Base-by-base conservation (phyloP, 2,888 invertebrate species). In the Tryphoninae sp. region DNA sequence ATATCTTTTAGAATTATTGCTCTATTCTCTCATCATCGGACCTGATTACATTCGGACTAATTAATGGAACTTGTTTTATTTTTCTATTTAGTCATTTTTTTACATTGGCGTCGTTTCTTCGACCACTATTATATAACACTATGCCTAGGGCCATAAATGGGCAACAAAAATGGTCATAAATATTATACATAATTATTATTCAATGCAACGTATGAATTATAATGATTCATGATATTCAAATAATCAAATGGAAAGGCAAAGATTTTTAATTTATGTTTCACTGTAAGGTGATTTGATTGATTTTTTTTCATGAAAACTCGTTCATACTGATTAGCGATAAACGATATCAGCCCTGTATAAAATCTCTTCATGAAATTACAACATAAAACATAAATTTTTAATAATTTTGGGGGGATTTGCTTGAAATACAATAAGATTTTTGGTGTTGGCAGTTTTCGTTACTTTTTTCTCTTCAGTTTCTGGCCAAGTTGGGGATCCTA, bases 1-100 rank as follows among this genome's bases (percentile, higher is more conserved):
- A 75, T 23, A 71, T 80, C 65, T 53, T 33, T 26, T 59, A 9
- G 16, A 11, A 49, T 33, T 9, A 13, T 62, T 13, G 23, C 40
- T 42, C 64, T 45, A 42, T 62, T 62, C 33, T 59, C 59, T 53
- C 26, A 23, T 9, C 19, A 2, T n/a, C 22, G 33, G 72, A 40
- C 0, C 40, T 3, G n/a, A 26, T 51, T 51, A 11, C 11, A 22
- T 23, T 8, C 19, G 2, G 19, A 33, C n/a, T 59, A 16, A 11
- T 16, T 1, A 9, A 23, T 49, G 11, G 11, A 11, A 55, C 9
- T 13, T 55, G 2, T 2, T 13, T 26, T 59, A 19, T 59, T 59
- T 49, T 59, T 59, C 26, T 40, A 22, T 42, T 64, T 55, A 53
- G 51, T 62, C 6, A 16, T 64, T 9, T 73, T 9, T 62, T 51